phyloP scores from a whole-genome alignment of 2,113 vertebrate genomes.

The Scomber scombrus region DNA sequence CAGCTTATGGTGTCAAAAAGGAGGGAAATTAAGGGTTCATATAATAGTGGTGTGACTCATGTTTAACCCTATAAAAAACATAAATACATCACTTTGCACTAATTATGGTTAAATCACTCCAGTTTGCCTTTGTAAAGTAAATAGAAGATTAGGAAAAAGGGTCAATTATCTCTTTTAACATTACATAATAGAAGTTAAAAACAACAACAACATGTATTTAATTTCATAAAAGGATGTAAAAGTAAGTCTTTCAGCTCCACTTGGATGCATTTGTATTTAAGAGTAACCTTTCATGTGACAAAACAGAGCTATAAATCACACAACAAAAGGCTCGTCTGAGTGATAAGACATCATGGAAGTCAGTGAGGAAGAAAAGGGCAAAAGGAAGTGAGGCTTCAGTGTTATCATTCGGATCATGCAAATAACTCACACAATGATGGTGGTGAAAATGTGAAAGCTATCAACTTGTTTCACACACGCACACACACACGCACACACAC shows the following conservation, averaged over 20 bases:
- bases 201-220: background rate
- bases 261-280: background rate
- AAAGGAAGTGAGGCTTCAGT: slow-evolving; percentile 56
- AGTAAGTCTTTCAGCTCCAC: background rate
- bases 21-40: too few species aligned
- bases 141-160: too few species aligned
- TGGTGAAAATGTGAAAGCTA: slow-evolving; percentile 9
- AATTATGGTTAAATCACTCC: background rate
- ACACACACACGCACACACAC: background rate
- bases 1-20: too few species aligned
- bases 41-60: background rate
- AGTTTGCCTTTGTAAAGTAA: background rate
- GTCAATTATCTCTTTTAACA: background rate
- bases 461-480: background rate
- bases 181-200: background rate
- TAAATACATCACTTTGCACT: background rate
- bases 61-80: background rate
- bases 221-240: background rate
- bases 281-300: slow-evolving; percentile 8
- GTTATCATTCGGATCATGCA: slow-evolving; percentile 68
- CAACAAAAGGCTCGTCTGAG: slow-evolving; percentile 36
- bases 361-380: slow-evolving; percentile 48
- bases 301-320: slow-evolving; percentile 9
- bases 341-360: slow-evolving; percentile 49
- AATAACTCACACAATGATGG: slow-evolving; percentile 43